Evolutionary conservation across 2,888 invertebrate genomes (phyloP), one percentile per base, ranked within the genome.

Genomic region (Drosophila nr. perissopoda): DNA sequence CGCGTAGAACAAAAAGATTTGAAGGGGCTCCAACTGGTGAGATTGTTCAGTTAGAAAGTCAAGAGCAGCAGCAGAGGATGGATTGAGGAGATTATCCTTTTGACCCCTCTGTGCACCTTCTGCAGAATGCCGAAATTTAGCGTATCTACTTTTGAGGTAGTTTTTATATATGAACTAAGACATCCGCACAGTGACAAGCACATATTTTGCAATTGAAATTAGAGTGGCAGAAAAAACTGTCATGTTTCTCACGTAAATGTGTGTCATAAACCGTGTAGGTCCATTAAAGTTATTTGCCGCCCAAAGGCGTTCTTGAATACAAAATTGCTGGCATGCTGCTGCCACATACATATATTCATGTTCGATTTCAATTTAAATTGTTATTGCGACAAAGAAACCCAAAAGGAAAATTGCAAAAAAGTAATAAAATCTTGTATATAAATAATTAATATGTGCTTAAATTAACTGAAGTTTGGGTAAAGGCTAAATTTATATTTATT

Each of bases 1-100:
- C 0, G 99, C 95, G 94, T 16, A 16, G 16, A 36, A 16, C 16
- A 36, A 36, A 6, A 18, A 36, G 36, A 18, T 18, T 36, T 36
- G 6, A 36, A 36, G 6, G 0, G 36, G 13, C 6, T 16, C 36
- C 36, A 36, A 36, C 16, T 36, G 36, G 16, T 3, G 18, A 38
- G 38, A 38, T 38, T 40, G n/a, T 4, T 40, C 33, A 10, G 33
- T 1, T 4, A 40, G 40, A n/a, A 40, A n/a, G n/a, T 1, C 40
- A 10, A 3, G n/a, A n/a, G 4, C 1, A 13, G 13, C 21, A 21
- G 21, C 46, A 21, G 7, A 13, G 21, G 21, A 6, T 6, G 42
- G 2, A 1, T 42, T 13, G 3, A 1, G 3, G 3, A 13, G 42
- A 13, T 7, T 1, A 21, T 21, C 6, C 1, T 10, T 42, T 11